phyloP scores from a whole-genome alignment of 2,888 invertebrate genomes.

The Sinhomidia bicolor region DNA sequence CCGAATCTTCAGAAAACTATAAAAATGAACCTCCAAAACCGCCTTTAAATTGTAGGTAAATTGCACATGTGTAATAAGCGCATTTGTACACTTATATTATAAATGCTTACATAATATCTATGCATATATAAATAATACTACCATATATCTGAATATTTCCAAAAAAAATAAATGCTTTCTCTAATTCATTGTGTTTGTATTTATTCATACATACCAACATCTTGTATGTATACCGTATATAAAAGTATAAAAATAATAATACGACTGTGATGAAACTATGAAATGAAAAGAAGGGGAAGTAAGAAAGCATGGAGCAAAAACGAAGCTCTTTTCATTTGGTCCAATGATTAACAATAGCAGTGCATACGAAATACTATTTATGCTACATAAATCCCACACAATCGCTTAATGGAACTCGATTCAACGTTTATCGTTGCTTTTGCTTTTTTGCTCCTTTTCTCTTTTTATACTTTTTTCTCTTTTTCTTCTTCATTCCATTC shows the following conservation, averaged over 20 bases:
- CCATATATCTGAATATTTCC: no score
- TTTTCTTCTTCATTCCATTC: slow-evolving; percentile 44
- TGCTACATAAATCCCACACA: slow-evolving; percentile 80
- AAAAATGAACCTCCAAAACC: no score
- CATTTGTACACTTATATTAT: no score
- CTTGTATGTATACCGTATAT: no score
- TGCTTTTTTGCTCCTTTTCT: slow-evolving; percentile 70
- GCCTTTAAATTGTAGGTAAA: no score
- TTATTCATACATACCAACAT: no score
- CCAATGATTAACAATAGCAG: slow-evolving; percentile 80
- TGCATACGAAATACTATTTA: slow-evolving; percentile 80
- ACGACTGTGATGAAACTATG: slow-evolving; percentile 33
- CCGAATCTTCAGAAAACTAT: no score
- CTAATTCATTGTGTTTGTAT: no score
- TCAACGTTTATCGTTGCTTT: slow-evolving; percentile 79
- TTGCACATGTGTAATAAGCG: no score
- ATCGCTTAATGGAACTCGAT: slow-evolving; percentile 80
- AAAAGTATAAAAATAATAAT: slow-evolving; percentile 28
- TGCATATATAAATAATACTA: no score
- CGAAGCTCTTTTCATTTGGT: slow-evolving; percentile 79
- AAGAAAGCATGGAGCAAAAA: slow-evolving; percentile 43
- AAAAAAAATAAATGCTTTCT: no score
- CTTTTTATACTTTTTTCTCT: slow-evolving; percentile 36
- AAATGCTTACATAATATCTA: no score
- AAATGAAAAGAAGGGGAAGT: slow-evolving; percentile 43